Evolutionary conservation across 2,113 vertebrate species (phyloP), one percentile per base, ranked within the genome.

Genomic region (Cynocephalus volans): DNA sequence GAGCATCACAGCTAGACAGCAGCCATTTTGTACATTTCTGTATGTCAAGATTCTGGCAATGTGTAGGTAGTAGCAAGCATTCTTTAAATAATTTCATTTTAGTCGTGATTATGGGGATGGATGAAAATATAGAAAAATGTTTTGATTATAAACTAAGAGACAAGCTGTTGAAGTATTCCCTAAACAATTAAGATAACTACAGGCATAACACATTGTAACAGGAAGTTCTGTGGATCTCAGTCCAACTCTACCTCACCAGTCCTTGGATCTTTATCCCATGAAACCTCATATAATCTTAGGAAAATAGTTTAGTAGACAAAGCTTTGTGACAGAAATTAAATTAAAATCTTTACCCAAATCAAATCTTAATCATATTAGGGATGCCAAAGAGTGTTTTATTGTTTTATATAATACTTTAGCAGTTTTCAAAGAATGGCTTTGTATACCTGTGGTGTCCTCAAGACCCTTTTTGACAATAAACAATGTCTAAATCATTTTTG

Each of bases 41-140:
- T 76, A 26, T 65, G 21, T 58, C 36, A 4, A 5, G 9, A 41
- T 13, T 76, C 41, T 93, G 58, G 3, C 5, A 95, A 77, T n/a
- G 56, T 67, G 5, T 73, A 56, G 18, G 3, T 45, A 50, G 26
- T 36, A 79, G 81, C 54, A 72, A 76, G 45, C n/a, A 70, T 64
- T 3, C n/a, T 86, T 76, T 88, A 81, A 83, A 64, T 90, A 21
- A 60, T 79, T 93, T 90, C 23, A 80, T 88, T 77, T 72, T 89
- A 73, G 50, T 93, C 48, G 52, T 75, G 33, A 4, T 67, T 81
- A 67, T 86, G 36, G 45, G 70, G 90, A 26, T 73, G 2, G 36
- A 52, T 85, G 19, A 93, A 80, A 86, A 7, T 14, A 21, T 87
- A 73, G 15, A 33, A 81, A 36, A 93, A 65, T 50, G 24, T 65